Conservation (phyloP, 1,140 invertebrate species). For the Mercenaria mercenaria region DNA sequence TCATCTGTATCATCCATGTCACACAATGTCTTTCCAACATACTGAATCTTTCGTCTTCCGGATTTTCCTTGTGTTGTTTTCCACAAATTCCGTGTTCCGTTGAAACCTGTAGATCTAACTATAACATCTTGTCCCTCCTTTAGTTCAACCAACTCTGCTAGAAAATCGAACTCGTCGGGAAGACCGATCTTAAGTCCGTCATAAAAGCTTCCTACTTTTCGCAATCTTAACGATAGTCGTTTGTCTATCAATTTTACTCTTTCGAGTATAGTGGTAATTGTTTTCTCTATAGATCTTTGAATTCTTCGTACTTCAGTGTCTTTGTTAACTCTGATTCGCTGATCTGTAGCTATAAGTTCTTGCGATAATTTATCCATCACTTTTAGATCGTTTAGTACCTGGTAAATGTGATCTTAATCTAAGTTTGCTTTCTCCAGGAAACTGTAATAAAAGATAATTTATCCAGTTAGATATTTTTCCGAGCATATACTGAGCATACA, state of each 20-base stretch:
- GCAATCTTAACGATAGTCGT: background rate
- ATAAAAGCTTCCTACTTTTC: constrained; percentile 52
- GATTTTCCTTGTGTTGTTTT: background rate
- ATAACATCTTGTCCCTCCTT: background rate
- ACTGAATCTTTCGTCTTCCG: background rate
- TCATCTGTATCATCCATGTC: background rate
- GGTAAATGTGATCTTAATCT: too few relatives aligned
- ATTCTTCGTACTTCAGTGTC: constrained; percentile 31
- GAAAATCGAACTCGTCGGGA: constrained; percentile 57
- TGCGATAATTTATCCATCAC: background rate
- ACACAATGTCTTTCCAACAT: background rate
- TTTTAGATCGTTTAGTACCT: too few relatives aligned
- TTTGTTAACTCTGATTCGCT: background rate
- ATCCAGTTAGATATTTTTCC: too few relatives aligned
- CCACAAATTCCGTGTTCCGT: constrained; percentile 15
- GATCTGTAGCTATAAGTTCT: background rate
- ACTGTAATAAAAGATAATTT: too few relatives aligned
- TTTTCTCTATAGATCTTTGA: constrained; percentile 5
- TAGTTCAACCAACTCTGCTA: constrained; percentile 34
- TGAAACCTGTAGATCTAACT: background rate
- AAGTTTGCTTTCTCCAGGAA: too few relatives aligned
- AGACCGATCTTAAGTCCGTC: constrained; percentile 36
- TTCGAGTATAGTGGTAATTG: background rate
- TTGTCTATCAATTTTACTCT: too few relatives aligned
- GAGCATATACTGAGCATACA: too few relatives aligned